These are phyloP conservation scores for Pachyuromys duprasi DNA, from an alignment of 2,797 vertebrate species.

Conservation along the genomic window DNA sequence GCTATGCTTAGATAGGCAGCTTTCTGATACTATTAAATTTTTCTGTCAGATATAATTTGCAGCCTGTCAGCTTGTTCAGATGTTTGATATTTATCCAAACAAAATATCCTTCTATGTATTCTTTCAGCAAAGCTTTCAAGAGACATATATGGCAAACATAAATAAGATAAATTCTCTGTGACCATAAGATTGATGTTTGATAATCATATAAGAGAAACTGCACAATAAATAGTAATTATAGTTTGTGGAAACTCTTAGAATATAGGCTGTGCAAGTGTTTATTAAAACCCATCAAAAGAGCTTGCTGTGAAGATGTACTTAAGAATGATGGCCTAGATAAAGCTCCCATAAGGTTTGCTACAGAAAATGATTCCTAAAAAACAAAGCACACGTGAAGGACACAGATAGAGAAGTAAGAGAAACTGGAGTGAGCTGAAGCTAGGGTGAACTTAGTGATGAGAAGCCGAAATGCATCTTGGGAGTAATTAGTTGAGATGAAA, in stretches of 20 bases:
- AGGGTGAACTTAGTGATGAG: neutral
- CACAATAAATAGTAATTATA: constrained; percentile 35
- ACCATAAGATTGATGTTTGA: constrained; percentile 17
- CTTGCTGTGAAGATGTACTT: neutral
- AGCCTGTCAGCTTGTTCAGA: constrained; percentile 64
- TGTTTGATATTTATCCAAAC: constrained; percentile 52
- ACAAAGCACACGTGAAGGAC: neutral
- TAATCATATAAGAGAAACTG: constrained; percentile 1
- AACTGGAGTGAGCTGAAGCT: neutral
- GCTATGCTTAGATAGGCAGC: neutral
- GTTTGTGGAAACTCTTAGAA: neutral
- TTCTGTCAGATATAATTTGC: constrained; percentile 71
- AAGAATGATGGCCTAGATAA: neutral
- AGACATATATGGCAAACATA: constrained; percentile 25
- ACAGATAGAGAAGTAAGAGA: neutral
- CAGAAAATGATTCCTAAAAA: constrained; percentile 23
- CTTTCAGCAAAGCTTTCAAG: constrained; percentile 57
- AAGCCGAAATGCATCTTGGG: neutral
- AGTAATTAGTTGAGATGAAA: neutral
- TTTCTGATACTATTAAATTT: constrained; percentile 38
- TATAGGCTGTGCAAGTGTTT: neutral
- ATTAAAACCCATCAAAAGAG: constrained; percentile 23
- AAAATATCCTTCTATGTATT: constrained; percentile 16
- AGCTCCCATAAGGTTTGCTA: neutral
- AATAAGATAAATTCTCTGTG: constrained; percentile 5